Conservation (phyloP, 1,140 invertebrate species). For the Lethrus apterus region DNA sequence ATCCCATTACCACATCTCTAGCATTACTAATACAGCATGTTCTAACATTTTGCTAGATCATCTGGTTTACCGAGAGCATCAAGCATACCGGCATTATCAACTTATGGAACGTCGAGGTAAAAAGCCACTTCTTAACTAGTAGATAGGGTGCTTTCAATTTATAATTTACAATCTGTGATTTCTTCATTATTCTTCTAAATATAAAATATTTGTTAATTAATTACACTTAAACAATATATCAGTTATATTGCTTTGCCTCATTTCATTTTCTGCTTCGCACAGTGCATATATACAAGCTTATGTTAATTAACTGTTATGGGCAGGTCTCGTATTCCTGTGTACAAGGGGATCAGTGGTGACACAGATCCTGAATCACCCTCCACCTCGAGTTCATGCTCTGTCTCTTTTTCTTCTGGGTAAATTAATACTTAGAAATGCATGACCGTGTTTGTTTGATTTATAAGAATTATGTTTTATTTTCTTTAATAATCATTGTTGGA, state of each 20-base stretch:
- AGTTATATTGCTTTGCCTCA: too few relatives aligned
- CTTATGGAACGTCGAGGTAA: constrained; percentile 71
- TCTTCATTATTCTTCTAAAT: too few relatives aligned
- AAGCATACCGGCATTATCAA: constrained; percentile 76
- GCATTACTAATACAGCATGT: constrained; percentile 11
- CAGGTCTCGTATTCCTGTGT: constrained; percentile 42
- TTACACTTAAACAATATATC: too few relatives aligned
- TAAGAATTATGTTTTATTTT: constrained; percentile 6
- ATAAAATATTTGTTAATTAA: too few relatives aligned
- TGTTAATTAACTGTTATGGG: constrained; percentile 17
- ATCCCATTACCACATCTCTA: background rate
- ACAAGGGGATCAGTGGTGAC: constrained; percentile 35
- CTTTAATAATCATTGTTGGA: constrained; percentile 2
- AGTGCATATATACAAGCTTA: too few relatives aligned
- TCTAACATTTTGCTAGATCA: constrained; percentile 37
- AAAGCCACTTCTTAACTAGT: too few relatives aligned
- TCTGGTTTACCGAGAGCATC: constrained; percentile 73
- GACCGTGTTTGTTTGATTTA: too few relatives aligned
- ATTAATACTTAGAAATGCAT: constrained; percentile 16
- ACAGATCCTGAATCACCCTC: constrained; percentile 38
- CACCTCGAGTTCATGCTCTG: constrained; percentile 39
- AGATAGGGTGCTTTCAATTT: too few relatives aligned
- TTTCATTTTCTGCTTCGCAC: too few relatives aligned
- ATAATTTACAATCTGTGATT: too few relatives aligned
- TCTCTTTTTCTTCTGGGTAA: constrained; percentile 42